Evolutionary conservation across 2,113 vertebrate genomes (phyloP).

Genomic region (Grus americana): DNA sequence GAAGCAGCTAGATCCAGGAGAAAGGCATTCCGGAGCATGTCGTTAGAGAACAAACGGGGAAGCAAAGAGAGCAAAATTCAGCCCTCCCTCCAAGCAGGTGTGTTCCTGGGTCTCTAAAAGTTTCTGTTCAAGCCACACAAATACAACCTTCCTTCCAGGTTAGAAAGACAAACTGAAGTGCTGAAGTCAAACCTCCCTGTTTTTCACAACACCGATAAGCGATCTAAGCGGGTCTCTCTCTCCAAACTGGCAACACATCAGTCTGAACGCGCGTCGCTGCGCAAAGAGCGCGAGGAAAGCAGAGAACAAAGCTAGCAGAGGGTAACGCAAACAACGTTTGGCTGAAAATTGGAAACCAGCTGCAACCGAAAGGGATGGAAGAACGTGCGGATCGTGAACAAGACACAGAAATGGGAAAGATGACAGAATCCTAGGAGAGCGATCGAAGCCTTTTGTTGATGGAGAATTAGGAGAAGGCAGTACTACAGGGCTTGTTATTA

Average conservation of each 20-base stretch:
- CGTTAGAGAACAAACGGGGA: background rate
- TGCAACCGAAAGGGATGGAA: background rate
- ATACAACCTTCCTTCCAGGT: background rate
- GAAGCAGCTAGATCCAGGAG: background rate
- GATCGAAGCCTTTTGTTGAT: background rate
- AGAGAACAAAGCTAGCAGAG: background rate
- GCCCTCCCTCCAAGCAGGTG: background rate
- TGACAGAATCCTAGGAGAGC: background rate
- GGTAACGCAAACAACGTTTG: background rate
- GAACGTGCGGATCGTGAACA: background rate
- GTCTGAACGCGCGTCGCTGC: fast-evolving
- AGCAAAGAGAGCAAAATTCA: background rate
- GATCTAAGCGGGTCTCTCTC: background rate
- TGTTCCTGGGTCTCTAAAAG: background rate
- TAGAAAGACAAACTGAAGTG: background rate
- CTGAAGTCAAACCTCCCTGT: background rate
- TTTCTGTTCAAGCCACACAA: background rate
- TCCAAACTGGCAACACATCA: background rate
- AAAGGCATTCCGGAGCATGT: background rate
- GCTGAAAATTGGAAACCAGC: background rate
- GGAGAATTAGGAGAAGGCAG: background rate
- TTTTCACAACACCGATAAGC: background rate
- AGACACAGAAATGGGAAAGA: background rate
- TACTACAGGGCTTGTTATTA: background rate
- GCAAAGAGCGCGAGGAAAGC: background rate